These are phyloP conservation scores for Teleopsis dalmanni DNA, from an alignment of 1,140 invertebrate species.

Conservation along the genomic window DNA sequence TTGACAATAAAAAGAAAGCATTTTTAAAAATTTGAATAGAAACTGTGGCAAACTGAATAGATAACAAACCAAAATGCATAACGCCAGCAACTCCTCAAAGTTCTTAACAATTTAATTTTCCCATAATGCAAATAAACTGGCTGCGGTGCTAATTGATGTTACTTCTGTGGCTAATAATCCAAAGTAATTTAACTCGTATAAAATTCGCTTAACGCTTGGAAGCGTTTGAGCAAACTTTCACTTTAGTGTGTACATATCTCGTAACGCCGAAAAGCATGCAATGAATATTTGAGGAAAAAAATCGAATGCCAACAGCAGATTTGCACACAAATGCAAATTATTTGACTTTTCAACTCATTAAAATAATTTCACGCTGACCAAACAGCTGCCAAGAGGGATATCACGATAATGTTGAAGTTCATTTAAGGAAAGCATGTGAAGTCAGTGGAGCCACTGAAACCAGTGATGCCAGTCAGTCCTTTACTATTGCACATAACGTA, in stretches of 20 bases:
- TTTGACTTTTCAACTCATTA: slow-evolving; percentile 13
- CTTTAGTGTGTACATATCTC: background rate
- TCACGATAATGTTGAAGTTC: no score
- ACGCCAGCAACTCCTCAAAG: no score
- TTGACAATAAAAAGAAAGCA: no score
- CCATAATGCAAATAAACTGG: no score
- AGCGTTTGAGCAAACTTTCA: slow-evolving; percentile 9
- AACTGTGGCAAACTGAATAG: no score
- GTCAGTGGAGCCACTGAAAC: no score
- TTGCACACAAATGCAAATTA: slow-evolving; percentile 8
- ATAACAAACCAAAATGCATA: no score
- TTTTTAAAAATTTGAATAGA: no score
- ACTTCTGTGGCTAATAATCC: slow-evolving; percentile 13
- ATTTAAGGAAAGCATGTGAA: no score
- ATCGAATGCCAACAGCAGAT: background rate
- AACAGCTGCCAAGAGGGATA: slow-evolving; percentile 9
- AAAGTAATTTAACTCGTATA: slow-evolving; percentile 13
- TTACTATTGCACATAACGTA: no score
- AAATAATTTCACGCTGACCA: slow-evolving; percentile 12
- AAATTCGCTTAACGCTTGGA: slow-evolving; percentile 9
- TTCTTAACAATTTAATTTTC: no score
- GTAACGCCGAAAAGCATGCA: background rate
- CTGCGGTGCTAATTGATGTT: slow-evolving; percentile 13
- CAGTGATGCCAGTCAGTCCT: no score
- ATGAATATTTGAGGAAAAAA: background rate